phyloP scores from a whole-genome alignment of 2,113 vertebrate species.

The Ptilonorhynchus violaceus region DNA sequence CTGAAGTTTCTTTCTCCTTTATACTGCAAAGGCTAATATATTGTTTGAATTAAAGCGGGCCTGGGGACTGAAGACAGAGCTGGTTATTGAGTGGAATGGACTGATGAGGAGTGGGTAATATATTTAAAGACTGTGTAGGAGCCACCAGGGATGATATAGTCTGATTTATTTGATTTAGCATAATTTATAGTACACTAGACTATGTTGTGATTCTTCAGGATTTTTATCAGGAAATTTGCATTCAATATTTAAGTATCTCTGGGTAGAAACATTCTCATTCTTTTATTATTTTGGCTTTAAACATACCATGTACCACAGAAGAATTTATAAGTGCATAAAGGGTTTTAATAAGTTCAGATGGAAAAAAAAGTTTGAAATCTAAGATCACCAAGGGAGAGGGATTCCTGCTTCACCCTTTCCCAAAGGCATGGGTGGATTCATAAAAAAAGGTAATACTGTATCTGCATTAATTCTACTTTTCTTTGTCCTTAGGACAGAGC shows the following conservation, averaged over 20 bases:
- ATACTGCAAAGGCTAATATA: conserved; percentile 28
- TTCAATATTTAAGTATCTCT: conserved; percentile 48
- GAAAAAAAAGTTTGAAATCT: not conserved
- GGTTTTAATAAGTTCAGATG: not conserved
- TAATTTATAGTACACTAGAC: conserved; percentile 42
- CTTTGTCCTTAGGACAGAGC: not conserved
- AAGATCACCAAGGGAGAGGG: not conserved
- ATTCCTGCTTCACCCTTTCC: not conserved
- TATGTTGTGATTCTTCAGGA: conserved; percentile 25
- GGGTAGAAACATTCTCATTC: not conserved
- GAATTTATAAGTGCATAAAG: conserved; percentile 16
- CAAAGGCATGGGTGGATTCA: not conserved
- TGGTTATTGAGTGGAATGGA: conserved; percentile 53
- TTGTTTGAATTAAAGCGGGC: conserved; percentile 3
- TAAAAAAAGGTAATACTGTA: not conserved
- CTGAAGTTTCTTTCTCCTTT: conserved; percentile 26
- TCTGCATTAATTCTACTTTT: not conserved
- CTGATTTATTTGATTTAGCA: conserved; percentile 54
- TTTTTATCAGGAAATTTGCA: conserved; percentile 54
- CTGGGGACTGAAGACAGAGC: conserved; percentile 31
- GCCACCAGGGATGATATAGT: conserved; percentile 11
- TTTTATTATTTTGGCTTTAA: conserved; percentile 46
- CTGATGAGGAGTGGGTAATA: conserved; percentile 55
- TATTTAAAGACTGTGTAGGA: conserved; percentile 51
- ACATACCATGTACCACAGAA: not conserved